Conservation (phyloP, 2,797 vertebrate species). For the Catamblyrhynchus diadema region DNA sequence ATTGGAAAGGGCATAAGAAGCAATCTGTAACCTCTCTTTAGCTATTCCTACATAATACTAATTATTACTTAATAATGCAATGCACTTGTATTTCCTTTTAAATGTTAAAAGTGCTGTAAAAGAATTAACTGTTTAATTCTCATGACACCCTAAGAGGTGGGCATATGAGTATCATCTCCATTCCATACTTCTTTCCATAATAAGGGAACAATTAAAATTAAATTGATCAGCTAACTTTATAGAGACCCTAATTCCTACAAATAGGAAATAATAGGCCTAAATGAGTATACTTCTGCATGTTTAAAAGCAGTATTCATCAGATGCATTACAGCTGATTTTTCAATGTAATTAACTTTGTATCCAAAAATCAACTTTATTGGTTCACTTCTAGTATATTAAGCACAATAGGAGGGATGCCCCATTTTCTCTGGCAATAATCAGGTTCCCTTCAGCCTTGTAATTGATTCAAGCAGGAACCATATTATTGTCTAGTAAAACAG, state of each 20-base stretch:
- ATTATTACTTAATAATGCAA: constrained; percentile 35
- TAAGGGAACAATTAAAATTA: constrained; percentile 72
- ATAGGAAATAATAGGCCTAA: constrained; percentile 72
- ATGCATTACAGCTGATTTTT: constrained; percentile 68
- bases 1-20: neutral
- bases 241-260: constrained; percentile 67
- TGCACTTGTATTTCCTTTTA: constrained; percentile 16
- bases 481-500: constrained; percentile 73
- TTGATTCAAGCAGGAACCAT: constrained; percentile 68
- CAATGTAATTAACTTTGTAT: constrained; percentile 77
- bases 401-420: constrained; percentile 65
- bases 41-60: constrained; percentile 14
- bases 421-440: constrained; percentile 71
- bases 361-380: constrained; percentile 75
- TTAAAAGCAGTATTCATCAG: constrained; percentile 74
- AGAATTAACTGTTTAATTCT: constrained; percentile 35
- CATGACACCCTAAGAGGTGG: neutral
- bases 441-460: constrained; percentile 67
- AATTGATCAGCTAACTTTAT: constrained; percentile 69
- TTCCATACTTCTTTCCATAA: constrained; percentile 65
- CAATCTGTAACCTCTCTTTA: constrained; percentile 11
- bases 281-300: constrained; percentile 67
- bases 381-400: constrained; percentile 70
- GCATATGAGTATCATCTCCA: neutral
- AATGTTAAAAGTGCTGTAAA: constrained; percentile 4